Base-by-base conservation (phyloP, 2,113 vertebrate species). In the Gymnocephalus cernua region DNA sequence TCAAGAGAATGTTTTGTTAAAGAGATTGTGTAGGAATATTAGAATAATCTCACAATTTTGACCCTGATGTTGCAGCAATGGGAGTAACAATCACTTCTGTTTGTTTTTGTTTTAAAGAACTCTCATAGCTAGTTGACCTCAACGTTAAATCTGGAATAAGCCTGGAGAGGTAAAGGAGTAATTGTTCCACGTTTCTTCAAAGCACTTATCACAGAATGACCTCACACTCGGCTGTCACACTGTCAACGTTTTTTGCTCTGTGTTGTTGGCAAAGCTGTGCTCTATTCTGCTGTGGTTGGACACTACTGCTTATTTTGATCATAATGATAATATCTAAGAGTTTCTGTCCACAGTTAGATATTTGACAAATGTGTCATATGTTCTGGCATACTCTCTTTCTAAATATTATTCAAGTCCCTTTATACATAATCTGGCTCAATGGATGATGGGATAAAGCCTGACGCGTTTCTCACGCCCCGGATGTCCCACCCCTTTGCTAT, bases 111-210 rank as follows among this genome's bases (percentile, higher is more conserved):
- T 80, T 92, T 67, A 29, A 94, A 94, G 93, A 93, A 88, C 87
- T 93, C 93, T 78, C 80, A 89, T 93, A 94, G 93, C 90, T 95
- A 94, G 86, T 93, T 89, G 92, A 92, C 86, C 77, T 91, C 90
- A 51, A 18, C 86, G 25, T 85, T 91, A 86, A 90, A 86, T 91
- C 90, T 92, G 92, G 93, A 92, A 86, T 88, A 88, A 90, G 77
- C 89, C 90, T 83, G 89, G 79, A 93, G 91, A 94, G 93, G 92
- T 92, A 92, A 92, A 84, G 47, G 41, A 83, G 48, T 59, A 59
- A 67, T 18, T 56, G 45, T 79, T 79, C 63, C 50, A 59, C 12
- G 2, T 84, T 81, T 62, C 38, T 62, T 71, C 25, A 74, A 77
- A 69, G 47, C 50, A 21, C 84, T 77, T 82, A 44, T 77, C 75